Conservation (phyloP, 2,113 vertebrate species). For the Neodontobutis hainanensis region DNA sequence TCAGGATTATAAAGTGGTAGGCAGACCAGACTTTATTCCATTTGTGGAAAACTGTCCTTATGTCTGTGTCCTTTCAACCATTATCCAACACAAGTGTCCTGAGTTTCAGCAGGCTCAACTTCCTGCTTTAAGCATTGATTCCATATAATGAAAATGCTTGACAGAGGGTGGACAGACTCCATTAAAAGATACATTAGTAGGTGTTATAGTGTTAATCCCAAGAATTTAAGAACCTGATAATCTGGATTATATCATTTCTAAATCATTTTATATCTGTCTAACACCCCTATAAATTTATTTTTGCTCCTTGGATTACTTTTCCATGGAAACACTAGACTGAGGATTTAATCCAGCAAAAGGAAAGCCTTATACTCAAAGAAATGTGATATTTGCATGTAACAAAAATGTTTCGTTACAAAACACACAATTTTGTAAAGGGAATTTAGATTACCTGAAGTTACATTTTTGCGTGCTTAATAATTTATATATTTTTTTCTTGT, state of each 20-base stretch:
- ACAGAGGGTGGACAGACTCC: conserved; percentile 33
- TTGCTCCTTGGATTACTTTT: conserved; percentile 15
- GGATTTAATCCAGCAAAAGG: not conserved
- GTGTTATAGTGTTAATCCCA: conserved; percentile 72
- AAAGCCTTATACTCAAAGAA: too few relatives aligned
- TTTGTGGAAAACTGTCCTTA: conserved; percentile 30
- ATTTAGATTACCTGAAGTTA: too few relatives aligned
- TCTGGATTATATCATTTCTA: conserved; percentile 70
- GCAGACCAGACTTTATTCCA: conserved; percentile 5
- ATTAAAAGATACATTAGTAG: conserved; percentile 75
- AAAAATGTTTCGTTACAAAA: too few relatives aligned
- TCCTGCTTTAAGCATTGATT: conserved; percentile 45
- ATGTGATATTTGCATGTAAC: too few relatives aligned
- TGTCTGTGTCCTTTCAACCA: conserved; percentile 15
- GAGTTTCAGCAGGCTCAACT: conserved; percentile 8
- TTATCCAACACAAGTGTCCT: conserved; percentile 14
- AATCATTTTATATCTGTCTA: conserved; percentile 54
- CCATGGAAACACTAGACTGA: not conserved
- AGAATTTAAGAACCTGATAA: conserved; percentile 58
- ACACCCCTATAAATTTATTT: conserved; percentile 13
- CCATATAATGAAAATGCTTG: conserved; percentile 43
- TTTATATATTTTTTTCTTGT: too few relatives aligned
- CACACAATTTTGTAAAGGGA: too few relatives aligned
- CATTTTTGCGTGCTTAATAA: too few relatives aligned
- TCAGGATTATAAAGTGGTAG: conserved; percentile 29